Base-by-base conservation (phyloP, 2,797 vertebrate genomes). In the Sebastes melanostomus region DNA sequence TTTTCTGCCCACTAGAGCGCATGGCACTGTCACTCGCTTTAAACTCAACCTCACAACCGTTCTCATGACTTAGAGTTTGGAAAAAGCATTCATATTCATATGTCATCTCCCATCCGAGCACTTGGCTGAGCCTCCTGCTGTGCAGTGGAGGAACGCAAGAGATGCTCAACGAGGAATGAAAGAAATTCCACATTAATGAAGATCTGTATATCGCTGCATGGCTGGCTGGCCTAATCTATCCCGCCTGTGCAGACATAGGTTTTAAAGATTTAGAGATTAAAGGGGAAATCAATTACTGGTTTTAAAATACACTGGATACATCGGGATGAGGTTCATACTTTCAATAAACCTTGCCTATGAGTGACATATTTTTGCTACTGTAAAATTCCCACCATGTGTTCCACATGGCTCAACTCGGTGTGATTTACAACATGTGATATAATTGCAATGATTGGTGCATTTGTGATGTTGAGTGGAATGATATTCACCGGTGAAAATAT, bases 201-300 rank as follows among this genome's bases (percentile, higher is more conserved):
- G 84, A 78, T 86, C 54, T 82, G 76, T 77, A 25, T 69, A 69
- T 72, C 46, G 34, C 24, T 32, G 66, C 86, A 84, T 71, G 83
- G 61, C 59, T 80, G 77, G 62, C 25, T 71, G 27, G 25, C 46
- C 61, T 86, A 63, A 86, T 87, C 86, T 70, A 30, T 85, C 63
- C 56, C 56, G 4, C 55, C 67, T 54, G 42, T 78, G 62, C 77
- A 82, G 67, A 81, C 66, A 25, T 59, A 72, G 62, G 29, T 81
- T 80, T 60, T 60, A 83, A 79, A 88, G 81, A 91, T 88, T 73
- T 61, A 46, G 29, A 83, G 80, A 90, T 90, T 82, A 87, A 76
- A 81, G 29, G 29, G 85, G 42, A 85, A 85, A 78, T 75, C 20
- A 72, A 81, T 90, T 80, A 69, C 55, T 66, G 38, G 29, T 67